Evolutionary conservation across 2,797 vertebrate genomes (phyloP), one percentile per base, ranked within the genome.

Genomic region (Phalloptychus januarius): DNA sequence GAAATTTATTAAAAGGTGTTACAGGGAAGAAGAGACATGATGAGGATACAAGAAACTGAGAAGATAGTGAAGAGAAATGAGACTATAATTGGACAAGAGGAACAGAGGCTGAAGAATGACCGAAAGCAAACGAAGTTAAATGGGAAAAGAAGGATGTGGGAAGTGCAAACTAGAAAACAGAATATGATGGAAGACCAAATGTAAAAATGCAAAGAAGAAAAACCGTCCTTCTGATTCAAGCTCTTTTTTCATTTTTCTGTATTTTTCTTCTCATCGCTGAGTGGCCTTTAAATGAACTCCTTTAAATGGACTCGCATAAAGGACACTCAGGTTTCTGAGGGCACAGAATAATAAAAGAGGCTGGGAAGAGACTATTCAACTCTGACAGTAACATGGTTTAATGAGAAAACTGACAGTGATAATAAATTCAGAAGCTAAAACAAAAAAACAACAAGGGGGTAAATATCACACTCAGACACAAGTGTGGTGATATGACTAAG

Each of bases 271-370:
- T 72, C 86, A 83, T 92, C 79, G 80, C 80, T 72, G 80, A 74
- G 69, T 81, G 82, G 69, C 84, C 88, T 93, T 92, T 90, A 88
- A 88, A 91, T 85, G 81, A 87, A 83, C 82, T 78, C 79, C 85
- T 88, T n/a, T n/a, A n/a, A n/a, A n/a, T n/a, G n/a, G n/a, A n/a
- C n/a, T n/a, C n/a, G 82, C 79, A 87, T 84, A 88, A 93, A 94
- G 87, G 87, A 93, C 90, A 87, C 87, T 87, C 80, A 78, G 77
- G 88, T 88, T 90, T 76, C 85, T 85, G 82, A 81, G 83, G 84
- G 81, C 80, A 46, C 52, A 85, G 83, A 69, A 83, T 83, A 85
- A 85, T 84, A 83, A n/a, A 69, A 81, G 77, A 77, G 75, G 72
- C 65, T 38, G 45, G 69, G 20, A 79, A 81, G 79, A 75, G 71